phyloP scores from a whole-genome alignment of 2,797 vertebrate genomes.

The Acanthurus leucopareius region DNA sequence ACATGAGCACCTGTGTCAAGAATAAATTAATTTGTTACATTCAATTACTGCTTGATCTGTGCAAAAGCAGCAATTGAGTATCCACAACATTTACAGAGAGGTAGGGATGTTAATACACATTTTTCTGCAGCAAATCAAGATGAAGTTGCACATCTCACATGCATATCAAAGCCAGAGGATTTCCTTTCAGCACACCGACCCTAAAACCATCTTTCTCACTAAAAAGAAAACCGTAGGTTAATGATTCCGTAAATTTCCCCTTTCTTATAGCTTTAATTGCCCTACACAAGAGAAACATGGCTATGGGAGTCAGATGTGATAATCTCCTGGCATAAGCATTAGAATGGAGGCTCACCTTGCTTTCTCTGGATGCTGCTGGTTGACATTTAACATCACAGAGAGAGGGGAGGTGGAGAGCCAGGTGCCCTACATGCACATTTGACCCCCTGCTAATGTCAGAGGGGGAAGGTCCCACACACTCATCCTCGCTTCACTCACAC shows the following conservation, averaged over 20 bases:
- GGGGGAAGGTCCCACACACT: constrained; percentile 76
- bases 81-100: constrained; percentile 18
- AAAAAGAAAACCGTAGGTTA: constrained; percentile 70
- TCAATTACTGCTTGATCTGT: constrained; percentile 40
- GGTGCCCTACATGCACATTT: constrained; percentile 87
- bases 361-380: constrained; percentile 77
- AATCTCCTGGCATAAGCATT: constrained; percentile 73
- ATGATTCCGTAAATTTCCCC: constrained; percentile 71
- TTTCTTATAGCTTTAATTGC: constrained; percentile 77
- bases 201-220: constrained; percentile 49
- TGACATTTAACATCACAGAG: constrained; percentile 89
- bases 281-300: constrained; percentile 66
- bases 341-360: constrained; percentile 78
- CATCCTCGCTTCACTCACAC: constrained; percentile 63
- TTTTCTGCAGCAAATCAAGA: constrained; percentile 53
- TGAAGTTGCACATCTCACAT: constrained; percentile 23
- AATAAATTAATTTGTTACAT: constrained; percentile 43
- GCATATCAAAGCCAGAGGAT: constrained; percentile 19
- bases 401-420: constrained; percentile 85
- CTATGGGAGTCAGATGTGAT: constrained; percentile 66
- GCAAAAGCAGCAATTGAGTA: constrained; percentile 8
- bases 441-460: constrained; percentile 86
- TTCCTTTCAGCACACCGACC: constrained; percentile 25
- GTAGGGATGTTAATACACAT: constrained; percentile 5
- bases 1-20: constrained; percentile 47